Conservation (phyloP, 2,113 vertebrate genomes). For the Gymnarchus niloticus region DNA sequence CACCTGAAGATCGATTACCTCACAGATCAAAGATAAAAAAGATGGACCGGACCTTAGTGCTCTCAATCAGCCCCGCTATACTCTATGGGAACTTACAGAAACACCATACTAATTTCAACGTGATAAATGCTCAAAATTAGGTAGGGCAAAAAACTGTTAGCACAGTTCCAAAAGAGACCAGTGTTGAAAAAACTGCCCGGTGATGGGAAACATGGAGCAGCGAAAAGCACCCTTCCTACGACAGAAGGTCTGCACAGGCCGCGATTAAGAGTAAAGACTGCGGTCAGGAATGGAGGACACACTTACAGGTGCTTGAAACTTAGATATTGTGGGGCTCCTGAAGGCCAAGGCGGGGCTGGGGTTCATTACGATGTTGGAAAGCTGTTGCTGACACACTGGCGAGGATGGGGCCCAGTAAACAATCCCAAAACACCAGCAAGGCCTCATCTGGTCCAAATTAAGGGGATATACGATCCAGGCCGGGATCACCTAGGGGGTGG, state of each 20-base stretch:
- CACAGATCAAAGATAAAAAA: neutral
- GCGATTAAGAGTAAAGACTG: neutral
- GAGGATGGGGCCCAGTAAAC: slow-evolving; percentile 33
- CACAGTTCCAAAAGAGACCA: neutral
- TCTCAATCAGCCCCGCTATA: neutral
- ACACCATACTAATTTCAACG: neutral
- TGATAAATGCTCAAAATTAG: neutral
- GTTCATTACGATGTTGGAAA: slow-evolving; percentile 64
- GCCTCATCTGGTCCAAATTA: slow-evolving; percentile 47
- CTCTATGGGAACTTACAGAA: neutral
- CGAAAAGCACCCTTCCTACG: neutral
- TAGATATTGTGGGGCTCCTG: slow-evolving; percentile 37
- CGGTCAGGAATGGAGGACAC: neutral
- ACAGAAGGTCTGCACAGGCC: neutral
- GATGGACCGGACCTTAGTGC: neutral
- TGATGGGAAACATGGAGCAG: neutral
- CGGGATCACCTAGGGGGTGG: slow-evolving; percentile 54
- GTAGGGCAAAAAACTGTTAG: neutral
- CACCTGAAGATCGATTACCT: neutral
- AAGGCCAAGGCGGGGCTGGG: slow-evolving; percentile 43
- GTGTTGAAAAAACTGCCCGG: neutral
- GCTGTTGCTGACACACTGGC: slow-evolving; percentile 51
- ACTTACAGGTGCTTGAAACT: slow-evolving; percentile 20
- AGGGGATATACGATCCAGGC: slow-evolving; percentile 44
- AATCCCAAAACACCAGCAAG: slow-evolving; percentile 42